phyloP scores from a whole-genome alignment of 2,113 vertebrate genomes.

The Barbus barbus region DNA sequence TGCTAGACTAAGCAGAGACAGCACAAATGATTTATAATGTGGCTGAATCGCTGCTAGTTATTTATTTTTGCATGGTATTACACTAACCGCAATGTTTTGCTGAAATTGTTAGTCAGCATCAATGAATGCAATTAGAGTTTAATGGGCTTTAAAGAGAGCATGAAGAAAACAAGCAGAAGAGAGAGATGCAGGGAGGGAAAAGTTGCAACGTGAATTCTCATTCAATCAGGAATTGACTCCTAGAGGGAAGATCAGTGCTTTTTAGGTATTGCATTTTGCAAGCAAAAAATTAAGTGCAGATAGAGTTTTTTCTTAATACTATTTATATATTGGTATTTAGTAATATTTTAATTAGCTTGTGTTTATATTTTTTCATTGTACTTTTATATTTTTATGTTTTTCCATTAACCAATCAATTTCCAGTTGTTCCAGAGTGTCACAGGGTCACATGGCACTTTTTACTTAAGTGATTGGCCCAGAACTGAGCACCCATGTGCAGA shows the following conservation, averaged over 20 bases:
- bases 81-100: slow-evolving; percentile 58
- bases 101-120: slow-evolving; percentile 66
- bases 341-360: too few species aligned
- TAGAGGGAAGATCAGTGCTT: not conserved
- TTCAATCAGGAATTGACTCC: slow-evolving; percentile 15
- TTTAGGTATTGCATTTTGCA: too few species aligned
- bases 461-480: not conserved
- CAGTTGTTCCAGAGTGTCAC: too few species aligned
- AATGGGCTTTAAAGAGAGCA: slow-evolving; percentile 66
- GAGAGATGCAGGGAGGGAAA: slow-evolving; percentile 26
- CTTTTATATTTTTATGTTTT: too few species aligned
- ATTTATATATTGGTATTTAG: too few species aligned
- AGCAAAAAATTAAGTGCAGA: not conserved
- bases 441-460: not conserved
- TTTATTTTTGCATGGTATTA: slow-evolving; percentile 66
- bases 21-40: slow-evolving; percentile 65
- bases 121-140: slow-evolving; percentile 68
- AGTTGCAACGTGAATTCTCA: slow-evolving; percentile 7
- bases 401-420: too few species aligned
- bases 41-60: slow-evolving; percentile 64
- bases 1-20: slow-evolving; percentile 67
- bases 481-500: too few species aligned
- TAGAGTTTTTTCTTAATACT: too few species aligned
- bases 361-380: too few species aligned
- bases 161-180: slow-evolving; percentile 38